These are phyloP conservation scores for Alcedo quadribrachys DNA, from an alignment of 2,797 vertebrate species.

Conservation along the genomic window DNA sequence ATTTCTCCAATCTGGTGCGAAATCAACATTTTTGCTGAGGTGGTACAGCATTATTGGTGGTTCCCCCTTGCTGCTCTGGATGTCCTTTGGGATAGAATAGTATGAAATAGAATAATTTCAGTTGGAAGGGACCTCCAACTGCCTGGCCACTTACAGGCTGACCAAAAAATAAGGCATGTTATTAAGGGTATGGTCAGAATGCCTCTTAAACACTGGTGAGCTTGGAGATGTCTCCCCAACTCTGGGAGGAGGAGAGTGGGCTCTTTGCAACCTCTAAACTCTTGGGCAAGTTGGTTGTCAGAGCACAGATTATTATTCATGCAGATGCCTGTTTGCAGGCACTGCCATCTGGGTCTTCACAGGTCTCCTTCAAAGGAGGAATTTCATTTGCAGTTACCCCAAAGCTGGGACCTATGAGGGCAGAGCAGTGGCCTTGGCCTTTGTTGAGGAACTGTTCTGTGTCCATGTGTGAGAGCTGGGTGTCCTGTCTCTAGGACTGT, in stretches of 20 bases:
- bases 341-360: neutral
- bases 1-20: neutral
- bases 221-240: neutral
- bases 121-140: neutral
- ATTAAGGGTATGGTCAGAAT: neutral
- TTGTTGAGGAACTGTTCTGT: neutral
- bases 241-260: neutral
- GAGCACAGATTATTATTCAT: neutral
- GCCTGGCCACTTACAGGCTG: neutral
- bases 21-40: neutral
- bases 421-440: neutral
- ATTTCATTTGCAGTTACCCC: neutral
- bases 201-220: neutral
- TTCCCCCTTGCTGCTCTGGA: neutral
- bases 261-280: neutral
- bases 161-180: neutral
- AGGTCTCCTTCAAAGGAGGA: neutral
- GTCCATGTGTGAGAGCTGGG: neutral
- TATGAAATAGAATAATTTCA: neutral
- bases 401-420: neutral
- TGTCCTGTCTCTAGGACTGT: neutral
- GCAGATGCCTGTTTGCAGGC: neutral
- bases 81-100: neutral
- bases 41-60: neutral
- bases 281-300: neutral